A percentile compares a stretch with the other conserved stretches of the same genome.
These are phyloP conservation scores for Oreochromis mossambicus DNA, from an alignment of 2,797 vertebrate species.

Conservation along the genomic window DNA sequence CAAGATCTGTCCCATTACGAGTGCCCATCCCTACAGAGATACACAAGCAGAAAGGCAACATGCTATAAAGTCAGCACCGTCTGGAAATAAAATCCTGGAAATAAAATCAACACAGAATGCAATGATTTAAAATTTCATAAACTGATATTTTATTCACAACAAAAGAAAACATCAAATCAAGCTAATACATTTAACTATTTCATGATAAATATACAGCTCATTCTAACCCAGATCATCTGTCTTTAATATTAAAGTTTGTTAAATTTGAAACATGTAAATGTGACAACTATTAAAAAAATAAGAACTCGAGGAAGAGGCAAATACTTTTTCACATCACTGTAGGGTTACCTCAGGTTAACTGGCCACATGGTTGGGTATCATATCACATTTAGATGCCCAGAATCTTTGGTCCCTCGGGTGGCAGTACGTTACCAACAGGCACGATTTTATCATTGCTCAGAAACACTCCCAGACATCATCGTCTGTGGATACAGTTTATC, in stretches of 20 bases:
- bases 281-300: neutral
- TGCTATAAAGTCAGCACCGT: neutral
- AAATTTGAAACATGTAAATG: neutral
- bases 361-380: neutral
- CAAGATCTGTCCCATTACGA: slow-evolving; percentile 69
- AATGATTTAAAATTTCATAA: neutral
- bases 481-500: neutral
- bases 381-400: neutral
- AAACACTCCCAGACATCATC: neutral
- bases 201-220: neutral
- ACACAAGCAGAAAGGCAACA: neutral
- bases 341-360: neutral
- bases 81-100: neutral
- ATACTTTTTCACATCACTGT: neutral
- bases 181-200: neutral
- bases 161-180: neutral
- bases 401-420: neutral
- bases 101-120: neutral
- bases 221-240: neutral
- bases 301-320: neutral
- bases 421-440: neutral
- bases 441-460: neutral
- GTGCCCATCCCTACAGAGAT: slow-evolving; percentile 44
- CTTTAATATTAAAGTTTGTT: neutral
- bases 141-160: neutral